phyloP scores from a whole-genome alignment of 2,113 vertebrate genomes.

The Meleagris gallopavo region DNA sequence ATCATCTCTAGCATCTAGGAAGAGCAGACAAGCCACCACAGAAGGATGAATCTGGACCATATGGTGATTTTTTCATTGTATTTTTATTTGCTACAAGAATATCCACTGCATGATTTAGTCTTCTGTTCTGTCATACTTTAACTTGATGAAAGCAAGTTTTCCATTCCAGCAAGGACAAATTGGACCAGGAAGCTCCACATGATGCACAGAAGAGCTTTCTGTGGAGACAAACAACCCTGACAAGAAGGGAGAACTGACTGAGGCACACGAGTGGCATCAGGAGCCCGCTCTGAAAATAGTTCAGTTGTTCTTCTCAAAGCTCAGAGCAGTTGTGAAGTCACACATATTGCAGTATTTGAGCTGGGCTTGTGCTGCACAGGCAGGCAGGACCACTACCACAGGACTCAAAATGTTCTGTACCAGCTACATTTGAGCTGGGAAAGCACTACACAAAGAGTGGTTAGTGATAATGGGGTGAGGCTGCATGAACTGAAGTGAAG shows the following conservation, averaged over 20 bases:
- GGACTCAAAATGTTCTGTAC: fast-evolving
- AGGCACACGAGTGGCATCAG: neutral
- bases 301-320: neutral
- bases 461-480: neutral
- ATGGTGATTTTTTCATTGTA: neutral
- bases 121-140: neutral
- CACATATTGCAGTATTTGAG: fast-evolving
- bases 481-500: fast-evolving
- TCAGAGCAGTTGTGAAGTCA: neutral
- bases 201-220: fast-evolving
- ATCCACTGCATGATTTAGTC: neutral
- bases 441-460: fast-evolving
- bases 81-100: neutral
- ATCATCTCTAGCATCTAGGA: neutral
- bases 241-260: fast-evolving
- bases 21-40: neutral
- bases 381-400: fast-evolving
- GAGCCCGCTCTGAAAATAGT: neutral
- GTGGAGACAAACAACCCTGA: neutral
- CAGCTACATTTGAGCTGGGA: neutral
- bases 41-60: neutral
- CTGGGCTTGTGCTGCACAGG: neutral
- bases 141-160: neutral
- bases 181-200: neutral
- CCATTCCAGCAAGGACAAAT: neutral